Conservation (phyloP, 2,888 invertebrate genomes). For the Blastobasis lacticolella region DNA sequence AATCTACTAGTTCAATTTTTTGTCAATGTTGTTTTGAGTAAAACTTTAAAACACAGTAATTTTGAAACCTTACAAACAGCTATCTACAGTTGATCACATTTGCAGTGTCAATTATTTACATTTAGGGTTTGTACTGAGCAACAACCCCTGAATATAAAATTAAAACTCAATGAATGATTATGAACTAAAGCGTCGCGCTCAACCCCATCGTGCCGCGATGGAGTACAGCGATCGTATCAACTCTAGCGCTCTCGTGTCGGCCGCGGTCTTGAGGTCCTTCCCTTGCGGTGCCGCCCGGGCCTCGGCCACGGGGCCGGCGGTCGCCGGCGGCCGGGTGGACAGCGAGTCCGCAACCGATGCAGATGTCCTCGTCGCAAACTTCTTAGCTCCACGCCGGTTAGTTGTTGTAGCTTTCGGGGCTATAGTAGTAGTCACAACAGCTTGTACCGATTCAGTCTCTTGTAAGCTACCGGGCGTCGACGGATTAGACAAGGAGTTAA, state of each 20-base stretch:
- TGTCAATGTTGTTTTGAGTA: neutral
- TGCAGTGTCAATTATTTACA: constrained; percentile 14
- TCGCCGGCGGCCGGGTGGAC: constrained; percentile 29
- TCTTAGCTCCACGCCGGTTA: constrained; percentile 51
- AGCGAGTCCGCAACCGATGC: constrained; percentile 32
- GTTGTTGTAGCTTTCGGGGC: constrained; percentile 38
- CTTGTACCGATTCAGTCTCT: constrained; percentile 30
- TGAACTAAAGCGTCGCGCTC: constrained; percentile 19
- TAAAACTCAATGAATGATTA: constrained; percentile 23
- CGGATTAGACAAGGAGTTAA: constrained; percentile 56
- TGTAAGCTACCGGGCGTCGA: constrained; percentile 35
- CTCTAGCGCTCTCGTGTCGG: constrained; percentile 87
- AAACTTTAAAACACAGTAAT: neutral
- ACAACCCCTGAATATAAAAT: constrained; percentile 41
- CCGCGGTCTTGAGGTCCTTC: constrained; percentile 59
- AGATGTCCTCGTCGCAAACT: constrained; percentile 36
- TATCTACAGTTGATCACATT: constrained; percentile 22
- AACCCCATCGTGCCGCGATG: constrained; percentile 88
- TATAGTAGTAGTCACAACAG: constrained; percentile 41
- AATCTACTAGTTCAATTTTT: neutral
- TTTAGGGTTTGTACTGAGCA: constrained; percentile 12
- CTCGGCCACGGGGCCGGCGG: constrained; percentile 55
- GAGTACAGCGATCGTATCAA: constrained; percentile 88
- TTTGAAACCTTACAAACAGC: constrained; percentile 17
- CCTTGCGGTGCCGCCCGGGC: constrained; percentile 44